Evolutionary conservation across 1,140 invertebrate species (phyloP), one percentile per base, ranked within the genome.

Genomic region (Tigriopus japonicus): DNA sequence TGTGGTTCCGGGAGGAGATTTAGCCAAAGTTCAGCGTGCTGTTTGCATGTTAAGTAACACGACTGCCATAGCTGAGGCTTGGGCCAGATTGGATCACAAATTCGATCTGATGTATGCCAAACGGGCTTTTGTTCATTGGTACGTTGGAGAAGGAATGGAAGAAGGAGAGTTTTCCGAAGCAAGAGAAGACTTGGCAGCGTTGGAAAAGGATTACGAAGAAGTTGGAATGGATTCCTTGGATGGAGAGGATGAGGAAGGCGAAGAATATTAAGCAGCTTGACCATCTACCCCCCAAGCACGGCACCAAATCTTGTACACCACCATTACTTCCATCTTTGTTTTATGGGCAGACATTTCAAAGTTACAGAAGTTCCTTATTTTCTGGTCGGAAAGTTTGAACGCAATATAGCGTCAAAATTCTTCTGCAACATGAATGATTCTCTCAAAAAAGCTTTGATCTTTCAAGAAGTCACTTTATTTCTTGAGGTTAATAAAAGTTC

Each of bases 31-130:
- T 28, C 74, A 78, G 62, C 73, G 65, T 54, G 82, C 83, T 42
- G 80, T 82, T n/a, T 84, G 81, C 67, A 83, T 85, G 82, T 72
- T 85, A 56, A 80, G 80, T 69, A 85, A 85, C 70, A 86, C 83
- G 15, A 86, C 83, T 0, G 84, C 84, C 65, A 85, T 86, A 58
- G 74, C 74, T 40, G 77, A 78, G 62, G 77, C 77, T 14, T 79
- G 77, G 77, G 74, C 76, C 43, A 68, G 77, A 60, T 68, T 79
- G 42, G 75, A 78, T 64, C 76, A 78, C 67, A 78, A 78, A 66
- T 78, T 78, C 64, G 77, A 78, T 65, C 67, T 78, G 52, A 76
- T 76, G 74, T 76, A 77, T 68, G 72, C 69, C 60, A 87, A 87
- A 69, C 73, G 83, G 15, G 83, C 83, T 15, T 85, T 85, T 65